phyloP scores from a whole-genome alignment of 2,113 vertebrate genomes.

The Cephalopholis sonnerati region DNA sequence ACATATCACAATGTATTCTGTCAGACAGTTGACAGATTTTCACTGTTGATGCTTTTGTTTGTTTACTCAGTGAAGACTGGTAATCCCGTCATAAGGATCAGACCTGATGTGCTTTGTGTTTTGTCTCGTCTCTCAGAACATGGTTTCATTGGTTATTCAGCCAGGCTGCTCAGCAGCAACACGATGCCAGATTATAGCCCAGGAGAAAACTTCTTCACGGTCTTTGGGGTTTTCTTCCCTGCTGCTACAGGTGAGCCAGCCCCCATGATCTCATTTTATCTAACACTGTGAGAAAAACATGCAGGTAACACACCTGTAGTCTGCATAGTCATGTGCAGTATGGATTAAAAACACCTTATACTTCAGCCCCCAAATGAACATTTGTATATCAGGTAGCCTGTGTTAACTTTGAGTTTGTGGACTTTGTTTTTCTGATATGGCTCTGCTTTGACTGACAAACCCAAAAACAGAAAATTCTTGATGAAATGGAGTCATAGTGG shows the following conservation, averaged over 20 bases:
- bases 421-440: too few relatives aligned
- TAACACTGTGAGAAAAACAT: not conserved
- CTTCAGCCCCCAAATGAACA: too few relatives aligned
- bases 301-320: not conserved
- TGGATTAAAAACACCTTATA: not conserved
- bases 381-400: too few relatives aligned
- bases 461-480: too few relatives aligned
- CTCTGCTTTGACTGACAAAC: too few relatives aligned
- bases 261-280: not conserved
- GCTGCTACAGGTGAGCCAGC: conserved; percentile 91
- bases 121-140: conserved; percentile 83
- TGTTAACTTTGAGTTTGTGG: too few relatives aligned
- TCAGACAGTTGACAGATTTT: not conserved
- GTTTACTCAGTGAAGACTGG: not conserved
- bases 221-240: conserved; percentile 98
- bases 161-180: conserved; percentile 89
- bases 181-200: conserved; percentile 90
- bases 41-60: not conserved
- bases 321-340: not conserved
- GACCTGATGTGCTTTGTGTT: not conserved
- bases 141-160: conserved; percentile 92
- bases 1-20: not conserved
- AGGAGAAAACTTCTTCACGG: conserved; percentile 95
- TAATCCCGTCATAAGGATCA: not conserved
- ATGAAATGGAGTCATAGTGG: too few relatives aligned